These are phyloP conservation scores for Bombus confusus DNA, from an alignment of 1,140 invertebrate genomes.

Conservation along the genomic window DNA sequence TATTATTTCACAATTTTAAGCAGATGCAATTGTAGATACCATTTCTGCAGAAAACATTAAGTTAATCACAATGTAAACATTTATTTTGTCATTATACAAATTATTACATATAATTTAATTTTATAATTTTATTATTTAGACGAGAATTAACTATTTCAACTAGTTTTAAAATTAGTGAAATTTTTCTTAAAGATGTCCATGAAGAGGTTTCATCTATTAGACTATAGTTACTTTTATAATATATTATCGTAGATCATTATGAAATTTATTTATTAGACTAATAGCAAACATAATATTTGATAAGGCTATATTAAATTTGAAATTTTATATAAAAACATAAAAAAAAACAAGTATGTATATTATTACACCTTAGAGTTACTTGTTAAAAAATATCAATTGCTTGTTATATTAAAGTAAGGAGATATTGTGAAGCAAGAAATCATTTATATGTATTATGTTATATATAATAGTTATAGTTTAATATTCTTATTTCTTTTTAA, in stretches of 20 bases:
- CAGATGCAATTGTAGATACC: slow-evolving; percentile 26
- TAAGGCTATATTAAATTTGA: slow-evolving; percentile 48
- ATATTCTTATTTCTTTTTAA: slow-evolving; percentile 22
- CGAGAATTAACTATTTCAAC: slow-evolving; percentile 44
- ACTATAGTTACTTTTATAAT: slow-evolving; percentile 1
- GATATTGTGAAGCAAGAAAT: neutral
- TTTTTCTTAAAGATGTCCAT: slow-evolving; percentile 42
- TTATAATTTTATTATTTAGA: slow-evolving; percentile 46
- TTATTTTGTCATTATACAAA: slow-evolving; percentile 4
- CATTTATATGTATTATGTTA: neutral
- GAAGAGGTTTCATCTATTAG: slow-evolving; percentile 42
- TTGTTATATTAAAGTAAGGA: slow-evolving; percentile 60
- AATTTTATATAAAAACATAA: slow-evolving; percentile 52
- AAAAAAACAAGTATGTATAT: slow-evolving; percentile 36
- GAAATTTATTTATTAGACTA: slow-evolving; percentile 35
- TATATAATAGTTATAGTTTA: slow-evolving; percentile 13
- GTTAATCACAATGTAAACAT: slow-evolving; percentile 59
- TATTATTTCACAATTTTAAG: slow-evolving; percentile 53
- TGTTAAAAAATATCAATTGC: slow-evolving; percentile 55
- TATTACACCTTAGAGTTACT: slow-evolving; percentile 55
- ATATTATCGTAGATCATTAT: neutral
- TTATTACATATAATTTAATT: neutral
- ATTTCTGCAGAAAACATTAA: slow-evolving; percentile 28
- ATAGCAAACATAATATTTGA: slow-evolving; percentile 62
- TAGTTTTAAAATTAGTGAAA: slow-evolving; percentile 39